These are phyloP conservation scores for Sebastes trivittatus DNA, from an alignment of 2,797 vertebrate species.

Conservation along the genomic window DNA sequence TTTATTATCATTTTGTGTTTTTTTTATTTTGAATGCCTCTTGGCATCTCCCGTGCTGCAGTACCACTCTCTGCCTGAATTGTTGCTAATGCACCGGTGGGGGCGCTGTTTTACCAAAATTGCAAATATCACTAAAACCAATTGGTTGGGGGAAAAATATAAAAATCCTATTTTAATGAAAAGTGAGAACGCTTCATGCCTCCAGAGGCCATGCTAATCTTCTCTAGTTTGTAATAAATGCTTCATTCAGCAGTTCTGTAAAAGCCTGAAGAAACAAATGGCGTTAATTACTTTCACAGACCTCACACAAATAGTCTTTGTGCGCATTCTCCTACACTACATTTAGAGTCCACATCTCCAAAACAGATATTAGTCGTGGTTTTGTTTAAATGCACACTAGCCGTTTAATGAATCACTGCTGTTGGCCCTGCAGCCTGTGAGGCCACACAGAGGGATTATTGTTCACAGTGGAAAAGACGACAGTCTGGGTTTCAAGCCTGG, in stretches of 20 bases:
- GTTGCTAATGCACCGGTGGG: too few relatives aligned
- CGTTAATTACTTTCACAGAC: background rate
- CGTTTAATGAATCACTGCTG: background rate
- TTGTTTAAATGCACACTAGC: conserved; percentile 6
- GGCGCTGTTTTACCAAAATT: too few relatives aligned
- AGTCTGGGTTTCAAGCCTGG: background rate
- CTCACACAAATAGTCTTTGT: conserved; percentile 1
- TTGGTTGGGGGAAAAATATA: too few relatives aligned
- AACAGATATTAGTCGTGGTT: background rate
- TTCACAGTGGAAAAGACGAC: conserved; percentile 1
- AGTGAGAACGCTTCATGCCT: too few relatives aligned
- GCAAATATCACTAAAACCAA: too few relatives aligned
- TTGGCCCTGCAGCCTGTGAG: conserved; percentile 16
- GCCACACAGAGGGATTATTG: conserved; percentile 30
- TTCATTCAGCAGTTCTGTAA: background rate
- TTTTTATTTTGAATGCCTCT: background rate
- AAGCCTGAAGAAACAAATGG: background rate
- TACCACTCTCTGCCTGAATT: too few relatives aligned
- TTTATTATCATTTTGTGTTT: rapidly evolving
- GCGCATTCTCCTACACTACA: background rate
- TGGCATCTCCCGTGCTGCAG: background rate
- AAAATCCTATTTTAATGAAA: too few relatives aligned
- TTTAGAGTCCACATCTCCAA: background rate
- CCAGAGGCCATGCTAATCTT: too few relatives aligned
- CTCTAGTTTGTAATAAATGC: background rate